Evolutionary conservation across 2,113 vertebrate genomes (phyloP).

Genomic region (Istiophorus platypterus): DNA sequence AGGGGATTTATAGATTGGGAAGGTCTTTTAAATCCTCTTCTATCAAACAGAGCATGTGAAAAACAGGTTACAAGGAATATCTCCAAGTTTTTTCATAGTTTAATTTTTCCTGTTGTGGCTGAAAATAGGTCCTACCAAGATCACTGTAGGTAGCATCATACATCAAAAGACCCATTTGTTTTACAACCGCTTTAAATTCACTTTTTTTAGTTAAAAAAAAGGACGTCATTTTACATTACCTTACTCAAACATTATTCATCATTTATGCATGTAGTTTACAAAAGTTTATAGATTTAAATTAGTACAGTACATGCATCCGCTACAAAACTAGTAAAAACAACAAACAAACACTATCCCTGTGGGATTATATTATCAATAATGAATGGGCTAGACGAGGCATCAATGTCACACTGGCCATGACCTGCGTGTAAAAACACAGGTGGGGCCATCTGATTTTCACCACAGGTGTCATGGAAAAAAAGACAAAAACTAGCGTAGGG

Average conservation of each 20-base stretch:
- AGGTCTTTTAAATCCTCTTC: neutral
- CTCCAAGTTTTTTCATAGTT: too few relatives aligned
- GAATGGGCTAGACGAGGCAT: neutral
- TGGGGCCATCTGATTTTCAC: slow-evolving; percentile 11
- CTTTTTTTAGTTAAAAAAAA: neutral
- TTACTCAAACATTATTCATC: neutral
- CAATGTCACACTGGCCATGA: neutral
- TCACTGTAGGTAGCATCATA: neutral
- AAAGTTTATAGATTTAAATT: neutral
- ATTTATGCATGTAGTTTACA: neutral
- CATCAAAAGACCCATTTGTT: neutral
- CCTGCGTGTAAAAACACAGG: slow-evolving; percentile 7
- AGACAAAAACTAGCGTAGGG: neutral
- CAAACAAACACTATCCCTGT: neutral
- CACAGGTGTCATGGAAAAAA: slow-evolving; percentile 4
- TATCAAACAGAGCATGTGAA: neutral
- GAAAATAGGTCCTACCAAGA: too few relatives aligned
- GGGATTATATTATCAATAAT: neutral
- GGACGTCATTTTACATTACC: neutral
- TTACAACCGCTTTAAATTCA: neutral
- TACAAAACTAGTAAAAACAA: neutral
- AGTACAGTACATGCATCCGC: neutral
- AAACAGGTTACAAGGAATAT: too few relatives aligned
- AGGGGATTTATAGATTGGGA: neutral
- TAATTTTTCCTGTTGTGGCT: too few relatives aligned